Percentiles rank a stretch among this genome's conserved stretches.
phyloP scores from a whole-genome alignment of 2,888 invertebrate species.

The Congeria kusceri region DNA sequence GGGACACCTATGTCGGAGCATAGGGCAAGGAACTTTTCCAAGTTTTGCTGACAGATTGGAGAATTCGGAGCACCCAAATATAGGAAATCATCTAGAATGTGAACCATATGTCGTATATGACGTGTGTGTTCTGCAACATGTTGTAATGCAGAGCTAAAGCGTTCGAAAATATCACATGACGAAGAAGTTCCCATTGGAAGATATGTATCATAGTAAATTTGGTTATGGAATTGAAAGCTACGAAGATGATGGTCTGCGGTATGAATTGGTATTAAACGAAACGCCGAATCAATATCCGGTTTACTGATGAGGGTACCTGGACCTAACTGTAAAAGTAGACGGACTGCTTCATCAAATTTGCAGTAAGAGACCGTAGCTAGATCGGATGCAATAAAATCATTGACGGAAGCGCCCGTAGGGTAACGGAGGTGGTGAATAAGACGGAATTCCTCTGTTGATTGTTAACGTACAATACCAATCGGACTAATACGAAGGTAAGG shows the following conservation, averaged over 20 bases:
- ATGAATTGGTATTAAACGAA: slow-evolving; percentile 49
- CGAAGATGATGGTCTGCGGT: slow-evolving; percentile 48
- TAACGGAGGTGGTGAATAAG: slow-evolving; percentile 52
- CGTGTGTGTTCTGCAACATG: neutral
- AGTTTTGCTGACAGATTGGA: too few species aligned
- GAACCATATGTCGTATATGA: slow-evolving; percentile 21
- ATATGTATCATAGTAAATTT: slow-evolving; percentile 46
- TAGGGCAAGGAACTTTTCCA: too few species aligned
- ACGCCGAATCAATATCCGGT: slow-evolving; percentile 54
- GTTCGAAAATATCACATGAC: slow-evolving; percentile 56
- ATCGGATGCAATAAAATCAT: slow-evolving; percentile 34
- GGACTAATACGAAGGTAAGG: neutral
- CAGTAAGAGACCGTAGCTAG: slow-evolving; percentile 27
- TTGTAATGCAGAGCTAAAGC: slow-evolving; percentile 35
- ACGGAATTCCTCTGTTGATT: slow-evolving; percentile 31
- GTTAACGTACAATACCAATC: slow-evolving; percentile 45
- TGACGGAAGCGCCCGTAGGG: slow-evolving; percentile 42
- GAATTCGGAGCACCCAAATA: too few species aligned
- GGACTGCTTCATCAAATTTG: slow-evolving; percentile 46
- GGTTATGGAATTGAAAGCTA: slow-evolving; percentile 32
- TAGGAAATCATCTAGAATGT: slow-evolving; percentile 33
- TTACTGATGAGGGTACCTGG: slow-evolving; percentile 29
- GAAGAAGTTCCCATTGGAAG: slow-evolving; percentile 51
- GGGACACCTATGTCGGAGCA: too few species aligned
- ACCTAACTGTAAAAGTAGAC: slow-evolving; percentile 18